Conservation (phyloP, 2,113 vertebrate species). For the Seriola dumerili region DNA sequence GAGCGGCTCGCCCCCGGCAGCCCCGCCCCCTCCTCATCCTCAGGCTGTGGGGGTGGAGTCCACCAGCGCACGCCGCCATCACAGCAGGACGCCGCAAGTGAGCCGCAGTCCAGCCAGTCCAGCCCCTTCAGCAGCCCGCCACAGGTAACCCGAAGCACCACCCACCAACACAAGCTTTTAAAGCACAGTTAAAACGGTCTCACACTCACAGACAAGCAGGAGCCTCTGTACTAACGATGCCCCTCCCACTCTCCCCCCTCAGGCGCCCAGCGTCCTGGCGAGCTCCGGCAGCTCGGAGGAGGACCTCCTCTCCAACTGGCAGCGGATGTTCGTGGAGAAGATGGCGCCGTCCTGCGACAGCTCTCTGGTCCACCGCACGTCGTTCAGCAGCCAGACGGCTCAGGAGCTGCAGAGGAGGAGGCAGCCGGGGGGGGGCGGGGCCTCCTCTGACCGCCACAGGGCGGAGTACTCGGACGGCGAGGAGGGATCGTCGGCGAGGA, state of each 20-base stretch:
- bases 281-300: slow-evolving; percentile 94
- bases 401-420: slow-evolving; percentile 87
- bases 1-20: slow-evolving; percentile 83
- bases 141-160: slow-evolving; percentile 64
- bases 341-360: slow-evolving; percentile 84
- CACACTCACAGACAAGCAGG: too few relatives aligned
- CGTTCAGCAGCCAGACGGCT: slow-evolving; percentile 88
- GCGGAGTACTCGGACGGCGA: slow-evolving; percentile 86
- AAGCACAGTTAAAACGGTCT: too few relatives aligned
- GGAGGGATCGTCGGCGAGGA: slow-evolving; percentile 86
- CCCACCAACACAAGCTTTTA: neutral
- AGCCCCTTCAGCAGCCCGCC: slow-evolving; percentile 89
- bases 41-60: slow-evolving; percentile 55
- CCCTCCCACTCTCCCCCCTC: slow-evolving; percentile 14
- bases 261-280: slow-evolving; percentile 84
- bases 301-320: slow-evolving; percentile 95
- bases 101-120: slow-evolving; percentile 87
- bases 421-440: slow-evolving; percentile 48
- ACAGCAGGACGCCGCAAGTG: slow-evolving; percentile 70
- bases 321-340: slow-evolving; percentile 95
- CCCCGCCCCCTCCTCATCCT: slow-evolving; percentile 87
- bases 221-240: too few relatives aligned
- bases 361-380: slow-evolving; percentile 87
- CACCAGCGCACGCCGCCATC: slow-evolving; percentile 74
- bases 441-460: slow-evolving; percentile 29